Base-by-base conservation (phyloP, 1,140 invertebrate species). In the Bombus affinis region DNA sequence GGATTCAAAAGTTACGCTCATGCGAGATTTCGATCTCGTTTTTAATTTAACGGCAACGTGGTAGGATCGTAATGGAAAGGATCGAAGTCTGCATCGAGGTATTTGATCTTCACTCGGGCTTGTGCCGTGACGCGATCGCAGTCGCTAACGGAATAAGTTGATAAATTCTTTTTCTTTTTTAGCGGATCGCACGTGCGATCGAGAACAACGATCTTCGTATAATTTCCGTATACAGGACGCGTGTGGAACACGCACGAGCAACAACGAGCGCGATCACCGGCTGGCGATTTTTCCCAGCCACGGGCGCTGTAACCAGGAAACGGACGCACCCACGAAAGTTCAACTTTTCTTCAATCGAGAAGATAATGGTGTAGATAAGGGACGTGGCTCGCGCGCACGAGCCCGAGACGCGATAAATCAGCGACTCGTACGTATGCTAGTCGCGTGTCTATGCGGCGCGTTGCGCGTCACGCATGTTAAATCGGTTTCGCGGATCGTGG, bases 351-450 rank as follows among this genome's bases (percentile, higher is more conserved):
- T 77, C 37, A 85, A 87, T 90, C 87, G 70, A 82, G 65, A 70
- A 89, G 86, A 90, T 89, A 90, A 89, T 85, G 39, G 68, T 13
- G 72, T 3, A 70, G 86, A 85, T 74, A 87, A 59, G 62, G n/a
- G 78, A 76, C 74, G 73, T 62, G 62, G 62, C 72, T 77, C 39
- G 77, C 78, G 80, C 78, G 84, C 78, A 47, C 83, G 42, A 80
- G 39, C 62, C 35, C 59, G 82, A 57, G 47, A 85, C 71, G 76
- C 83, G 88, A 90, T 90, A 90, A 90, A 90, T 88, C 86, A 87
- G 59, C 9, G 22, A 59, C n/a, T 75, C 70, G 86, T 88, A 66
- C 35, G 59, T 81, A 85, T 74, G 70, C 77, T 28, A n/a, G 44
- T n/a, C 39, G 78, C 57, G 83, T 25, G 10, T 77, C 53, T 85